phyloP scores from a whole-genome alignment of 2,888 invertebrate genomes.

The Drosophila conformis region DNA sequence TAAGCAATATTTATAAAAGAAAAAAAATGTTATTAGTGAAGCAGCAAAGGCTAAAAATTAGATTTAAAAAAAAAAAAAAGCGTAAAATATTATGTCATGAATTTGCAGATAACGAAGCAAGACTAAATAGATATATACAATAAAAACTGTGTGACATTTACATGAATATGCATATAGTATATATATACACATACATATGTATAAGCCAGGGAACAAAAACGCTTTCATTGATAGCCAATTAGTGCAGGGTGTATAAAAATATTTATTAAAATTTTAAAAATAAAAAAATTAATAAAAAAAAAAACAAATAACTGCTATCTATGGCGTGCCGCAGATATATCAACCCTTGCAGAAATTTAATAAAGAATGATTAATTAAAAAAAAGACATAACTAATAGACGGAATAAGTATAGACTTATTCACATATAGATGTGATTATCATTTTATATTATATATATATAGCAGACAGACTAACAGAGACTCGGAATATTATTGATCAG shows the following conservation, averaged over 20 bases:
- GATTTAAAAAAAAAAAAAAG: constrained; percentile 20
- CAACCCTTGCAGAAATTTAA: constrained; percentile 37
- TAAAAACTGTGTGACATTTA: constrained; percentile 27
- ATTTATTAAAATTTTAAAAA: constrained; percentile 61
- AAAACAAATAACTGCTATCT: constrained; percentile 35
- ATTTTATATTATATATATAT: background rate
- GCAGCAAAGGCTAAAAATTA: constrained; percentile 24
- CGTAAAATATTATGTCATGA: constrained; percentile 38
- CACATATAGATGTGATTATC: background rate
- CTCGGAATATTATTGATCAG: background rate
- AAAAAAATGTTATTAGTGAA: constrained; percentile 37
- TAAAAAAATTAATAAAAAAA: constrained; percentile 7
- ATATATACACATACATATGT: constrained; percentile 28
- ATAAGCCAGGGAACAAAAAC: constrained; percentile 38
- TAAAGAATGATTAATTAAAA: background rate
- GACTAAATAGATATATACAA: constrained; percentile 13
- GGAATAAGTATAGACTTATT: background rate
- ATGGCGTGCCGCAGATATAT: constrained; percentile 31
- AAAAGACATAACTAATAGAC: background rate
- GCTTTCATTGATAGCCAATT: constrained; percentile 62
- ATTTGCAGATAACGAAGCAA: constrained; percentile 15
- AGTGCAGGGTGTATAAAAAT: constrained; percentile 63
- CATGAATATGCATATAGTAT: constrained; percentile 41
- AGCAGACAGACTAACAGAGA: background rate
- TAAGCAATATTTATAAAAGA: constrained; percentile 2